Evolutionary conservation across 2,888 invertebrate species (phyloP), one percentile per base, ranked within the genome.

Genomic region (Catocala sponsa): DNA sequence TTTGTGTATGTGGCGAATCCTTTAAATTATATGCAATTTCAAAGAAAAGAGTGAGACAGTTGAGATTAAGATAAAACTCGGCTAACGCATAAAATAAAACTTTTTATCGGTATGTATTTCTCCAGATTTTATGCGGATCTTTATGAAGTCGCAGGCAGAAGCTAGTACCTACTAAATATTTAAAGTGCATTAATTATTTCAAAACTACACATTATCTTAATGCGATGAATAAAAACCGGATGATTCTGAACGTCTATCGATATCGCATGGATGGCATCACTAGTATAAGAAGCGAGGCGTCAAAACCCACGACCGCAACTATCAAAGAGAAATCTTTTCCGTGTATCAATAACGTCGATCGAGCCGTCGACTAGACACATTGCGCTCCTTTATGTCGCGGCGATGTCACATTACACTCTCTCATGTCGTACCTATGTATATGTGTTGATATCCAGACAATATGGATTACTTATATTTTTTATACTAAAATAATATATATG

Each of bases 301-400:
- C 91, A 90, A 91, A 91, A 88, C 90, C 89, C 86, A 91, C 85
- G 86, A 89, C 91, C 92, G 84, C 93, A 90, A 95, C 94, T 94
- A 95, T 94, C 94, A 94, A 95, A 94, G 92, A 92, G 94, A 95
- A 94, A 95, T 95, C 94, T 94, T 95, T 95, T 95, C 94, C 94
- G 92, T 95, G 95, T 95, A 92, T 91, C 94, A 93, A 93, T 94
- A 94, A 91, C 89, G 88, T 72, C 81, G 80, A 81, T 81, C 82
- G 84, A 79, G 84, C 81, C 86, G 86, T 81, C 88, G 86, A 85
- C 89, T 83, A 88, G 90, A 90, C 91, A 87, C 88, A 89, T 88
- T 85, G 85, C 81, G 82, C 81, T 81, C 81, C 85, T 90, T 90
- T 87, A 84, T 86, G 82, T 79, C 77, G 78, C 67, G 63, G 73